A percentile compares a stretch with the other conserved stretches of the same genome.
These are phyloP conservation scores for Paracanthobrama guichenoti DNA, from an alignment of 2,113 vertebrate species.

Conservation along the genomic window DNA sequence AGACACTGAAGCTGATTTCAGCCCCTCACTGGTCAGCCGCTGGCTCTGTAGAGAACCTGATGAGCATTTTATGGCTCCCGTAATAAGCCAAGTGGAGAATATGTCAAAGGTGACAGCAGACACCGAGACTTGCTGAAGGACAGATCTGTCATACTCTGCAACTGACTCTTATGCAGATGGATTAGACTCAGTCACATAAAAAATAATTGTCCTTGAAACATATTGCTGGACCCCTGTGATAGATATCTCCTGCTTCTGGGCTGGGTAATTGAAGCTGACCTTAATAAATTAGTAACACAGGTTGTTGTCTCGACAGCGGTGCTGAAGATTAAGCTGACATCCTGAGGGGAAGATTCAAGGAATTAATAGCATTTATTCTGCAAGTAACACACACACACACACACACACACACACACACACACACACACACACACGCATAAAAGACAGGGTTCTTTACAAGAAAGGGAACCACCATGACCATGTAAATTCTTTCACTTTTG, in stretches of 20 bases:
- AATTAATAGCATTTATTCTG: constrained; percentile 61
- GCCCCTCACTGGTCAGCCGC: constrained; percentile 14
- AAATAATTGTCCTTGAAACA: constrained; percentile 76
- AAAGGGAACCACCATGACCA: background rate
- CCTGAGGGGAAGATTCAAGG: constrained; percentile 66
- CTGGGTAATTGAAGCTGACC: constrained; percentile 73
- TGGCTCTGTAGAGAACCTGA: constrained; percentile 39
- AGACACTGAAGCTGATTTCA: background rate
- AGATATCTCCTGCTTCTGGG: constrained; percentile 66
- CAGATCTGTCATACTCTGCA: constrained; percentile 69
- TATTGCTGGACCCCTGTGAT: constrained; percentile 68
- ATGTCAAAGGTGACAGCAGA: constrained; percentile 53
- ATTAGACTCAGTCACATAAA: constrained; percentile 73
- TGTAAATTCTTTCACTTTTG: background rate
- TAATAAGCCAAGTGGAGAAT: constrained; percentile 54
- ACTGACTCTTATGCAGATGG: constrained; percentile 75
- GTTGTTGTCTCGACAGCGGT: constrained; percentile 63
- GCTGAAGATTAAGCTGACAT: constrained; percentile 70
- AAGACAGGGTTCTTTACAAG: background rate
- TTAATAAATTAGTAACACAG: constrained; percentile 71
- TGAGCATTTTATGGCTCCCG: constrained; percentile 50
- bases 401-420: constrained; percentile 3
- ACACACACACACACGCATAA: constrained; percentile 18
- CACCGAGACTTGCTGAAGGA: constrained; percentile 65
- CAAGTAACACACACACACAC: constrained; percentile 19